A percentile compares a stretch with the other conserved stretches of the same genome.
These are phyloP conservation scores for Cyprinus carpio DNA, from an alignment of 2,113 vertebrate species.

Conservation along the genomic window DNA sequence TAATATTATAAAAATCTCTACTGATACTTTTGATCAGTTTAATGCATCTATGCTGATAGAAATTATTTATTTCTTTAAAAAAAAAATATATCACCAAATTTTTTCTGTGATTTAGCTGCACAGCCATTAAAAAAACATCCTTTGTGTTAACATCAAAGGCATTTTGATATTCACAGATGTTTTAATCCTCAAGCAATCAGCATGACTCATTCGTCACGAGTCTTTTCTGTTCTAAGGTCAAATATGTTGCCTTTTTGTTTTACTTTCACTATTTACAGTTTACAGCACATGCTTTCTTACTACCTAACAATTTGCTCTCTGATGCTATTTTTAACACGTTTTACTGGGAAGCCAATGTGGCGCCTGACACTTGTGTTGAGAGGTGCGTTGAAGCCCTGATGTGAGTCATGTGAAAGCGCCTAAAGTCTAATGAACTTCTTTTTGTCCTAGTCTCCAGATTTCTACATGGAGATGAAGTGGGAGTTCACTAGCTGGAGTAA, in stretches of 20 bases:
- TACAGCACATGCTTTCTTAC: background rate
- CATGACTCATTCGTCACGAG: background rate
- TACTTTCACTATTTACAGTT: conserved; percentile 11
- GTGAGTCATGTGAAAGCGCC: background rate
- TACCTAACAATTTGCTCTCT: background rate
- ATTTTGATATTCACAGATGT: background rate
- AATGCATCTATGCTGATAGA: background rate
- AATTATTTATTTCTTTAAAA: background rate
- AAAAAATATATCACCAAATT: background rate
- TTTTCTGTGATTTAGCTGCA: background rate
- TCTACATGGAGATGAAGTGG: conserved; percentile 86
- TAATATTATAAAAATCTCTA: background rate
- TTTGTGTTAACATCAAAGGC: background rate
- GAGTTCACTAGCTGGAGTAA: conserved; percentile 84
- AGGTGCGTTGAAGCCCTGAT: background rate
- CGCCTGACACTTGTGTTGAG: background rate
- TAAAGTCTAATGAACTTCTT: conserved; percentile 3
- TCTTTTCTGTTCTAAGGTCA: background rate
- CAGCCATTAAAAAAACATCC: background rate
- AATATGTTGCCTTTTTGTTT: background rate
- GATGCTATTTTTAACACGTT: background rate
- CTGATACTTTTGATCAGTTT: background rate
- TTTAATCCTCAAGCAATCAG: background rate
- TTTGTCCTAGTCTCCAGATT: conserved; percentile 75
- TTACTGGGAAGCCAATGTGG: background rate